Conservation (phyloP, 2,888 invertebrate species). For the Cylindroiulus punctatus region DNA sequence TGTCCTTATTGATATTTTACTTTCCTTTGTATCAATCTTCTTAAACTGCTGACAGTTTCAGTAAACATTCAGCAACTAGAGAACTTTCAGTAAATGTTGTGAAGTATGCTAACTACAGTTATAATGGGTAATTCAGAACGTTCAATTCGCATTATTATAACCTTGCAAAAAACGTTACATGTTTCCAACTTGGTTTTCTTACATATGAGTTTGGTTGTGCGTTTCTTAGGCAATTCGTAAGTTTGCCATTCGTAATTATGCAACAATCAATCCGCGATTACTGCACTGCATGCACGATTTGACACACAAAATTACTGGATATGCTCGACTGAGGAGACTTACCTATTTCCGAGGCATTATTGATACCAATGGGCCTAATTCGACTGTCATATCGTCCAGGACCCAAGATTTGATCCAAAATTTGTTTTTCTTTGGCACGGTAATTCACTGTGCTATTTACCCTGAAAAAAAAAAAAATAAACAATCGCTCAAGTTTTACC, state of each 20-base stretch:
- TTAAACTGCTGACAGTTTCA: too few species aligned
- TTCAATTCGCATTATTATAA: too few species aligned
- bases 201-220: background rate
- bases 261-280: background rate
- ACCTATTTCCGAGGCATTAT: slow-evolving; percentile 84
- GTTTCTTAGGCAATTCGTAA: too few species aligned
- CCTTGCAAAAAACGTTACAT: background rate
- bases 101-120: too few species aligned
- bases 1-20: too few species aligned
- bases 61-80: too few species aligned
- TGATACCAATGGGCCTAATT: slow-evolving; percentile 91
- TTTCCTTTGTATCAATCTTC: too few species aligned
- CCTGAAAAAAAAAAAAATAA: slow-evolving; percentile 44
- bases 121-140: too few species aligned
- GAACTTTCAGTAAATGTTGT: too few species aligned
- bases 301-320: background rate
- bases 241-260: background rate
- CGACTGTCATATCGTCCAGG: slow-evolving; percentile 91
- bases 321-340: slow-evolving; percentile 24
- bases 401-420: slow-evolving; percentile 91
- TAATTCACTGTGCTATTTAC: slow-evolving; percentile 80
- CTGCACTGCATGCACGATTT: background rate
- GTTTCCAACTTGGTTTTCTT: background rate
- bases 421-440: slow-evolving; percentile 93
- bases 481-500: too few species aligned